These are phyloP conservation scores for Hippocampus abdominalis DNA, from an alignment of 2,113 vertebrate species.

Conservation along the genomic window DNA sequence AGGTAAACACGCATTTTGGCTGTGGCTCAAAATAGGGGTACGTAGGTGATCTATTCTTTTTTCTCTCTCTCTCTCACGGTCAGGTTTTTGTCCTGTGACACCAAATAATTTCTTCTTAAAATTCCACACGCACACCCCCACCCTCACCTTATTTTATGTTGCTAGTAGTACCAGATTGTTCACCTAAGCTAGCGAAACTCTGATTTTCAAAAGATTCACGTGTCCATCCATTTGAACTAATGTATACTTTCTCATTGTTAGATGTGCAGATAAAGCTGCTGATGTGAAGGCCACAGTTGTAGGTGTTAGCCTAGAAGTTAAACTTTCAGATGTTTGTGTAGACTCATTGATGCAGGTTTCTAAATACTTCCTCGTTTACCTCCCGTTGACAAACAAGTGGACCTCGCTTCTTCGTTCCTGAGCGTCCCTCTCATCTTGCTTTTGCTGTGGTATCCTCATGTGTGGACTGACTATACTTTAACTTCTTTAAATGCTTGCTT, in stretches of 20 bases:
- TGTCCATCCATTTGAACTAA: slow-evolving; percentile 7
- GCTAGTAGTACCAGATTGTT: slow-evolving; percentile 14
- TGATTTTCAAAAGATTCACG: background rate
- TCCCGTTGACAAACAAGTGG: slow-evolving; percentile 18
- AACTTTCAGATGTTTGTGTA: slow-evolving; percentile 6
- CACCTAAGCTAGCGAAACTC: background rate
- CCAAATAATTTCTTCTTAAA: slow-evolving; percentile 19
- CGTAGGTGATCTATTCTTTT: slow-evolving; percentile 13
- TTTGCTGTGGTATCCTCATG: slow-evolving; percentile 40
- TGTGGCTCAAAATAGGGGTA: slow-evolving; percentile 28
- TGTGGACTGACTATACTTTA: slow-evolving; percentile 52
- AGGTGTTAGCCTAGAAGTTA: background rate
- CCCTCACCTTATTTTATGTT: slow-evolving; percentile 15
- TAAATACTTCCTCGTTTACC: background rate
- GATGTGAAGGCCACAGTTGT: slow-evolving; percentile 18
- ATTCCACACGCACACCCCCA: background rate
- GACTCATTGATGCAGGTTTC: slow-evolving; percentile 20
- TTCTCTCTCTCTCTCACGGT: background rate
- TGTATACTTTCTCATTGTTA: slow-evolving; percentile 6
- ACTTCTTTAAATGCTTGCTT: slow-evolving; percentile 56
- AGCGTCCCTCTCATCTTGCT: slow-evolving; percentile 20
- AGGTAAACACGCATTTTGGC: slow-evolving; percentile 13
- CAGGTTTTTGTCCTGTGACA: slow-evolving; percentile 19
- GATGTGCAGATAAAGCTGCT: slow-evolving; percentile 33
- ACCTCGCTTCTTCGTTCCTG: slow-evolving; percentile 34